A percentile compares a stretch with the other conserved stretches of the same genome.
Conservation (phyloP, 2,113 vertebrate genomes). For the Indicator maculatus region DNA sequence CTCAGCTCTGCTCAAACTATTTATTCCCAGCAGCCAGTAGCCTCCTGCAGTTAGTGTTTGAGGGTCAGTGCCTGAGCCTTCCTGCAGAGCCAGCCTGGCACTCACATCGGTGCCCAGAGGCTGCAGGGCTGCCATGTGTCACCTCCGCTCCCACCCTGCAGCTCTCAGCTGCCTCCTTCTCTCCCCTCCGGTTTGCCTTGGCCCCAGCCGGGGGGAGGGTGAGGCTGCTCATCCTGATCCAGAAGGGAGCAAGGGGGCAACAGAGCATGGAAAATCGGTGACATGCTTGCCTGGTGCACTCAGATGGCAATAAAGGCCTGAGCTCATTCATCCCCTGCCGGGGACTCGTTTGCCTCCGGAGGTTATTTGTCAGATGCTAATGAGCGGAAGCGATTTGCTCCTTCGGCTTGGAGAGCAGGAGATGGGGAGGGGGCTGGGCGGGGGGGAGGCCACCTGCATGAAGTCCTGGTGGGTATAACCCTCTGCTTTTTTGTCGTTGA, state of each 20-base stretch:
- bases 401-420: background rate
- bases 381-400: background rate
- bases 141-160: background rate
- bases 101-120: background rate
- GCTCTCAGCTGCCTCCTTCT: background rate
- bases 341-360: background rate
- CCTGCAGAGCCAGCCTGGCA: background rate
- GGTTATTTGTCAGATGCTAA: conserved; percentile 27
- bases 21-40: fast-evolving
- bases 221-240: background rate
- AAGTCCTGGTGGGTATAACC: background rate
- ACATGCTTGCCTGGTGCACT: background rate
- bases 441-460: conserved; percentile 1
- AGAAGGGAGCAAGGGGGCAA: background rate
- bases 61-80: background rate
- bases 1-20: background rate
- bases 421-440: background rate
- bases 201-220: fast-evolving
- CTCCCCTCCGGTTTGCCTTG: background rate
- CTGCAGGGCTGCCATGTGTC: background rate
- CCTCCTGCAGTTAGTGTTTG: background rate
- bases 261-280: background rate
- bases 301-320: background rate
- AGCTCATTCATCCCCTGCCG: background rate
- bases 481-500: background rate